Percentiles rank a stretch among this genome's conserved stretches.
Evolutionary conservation across 2,888 invertebrate species (phyloP).

Genomic region (Trissolcus brochymenae): DNA sequence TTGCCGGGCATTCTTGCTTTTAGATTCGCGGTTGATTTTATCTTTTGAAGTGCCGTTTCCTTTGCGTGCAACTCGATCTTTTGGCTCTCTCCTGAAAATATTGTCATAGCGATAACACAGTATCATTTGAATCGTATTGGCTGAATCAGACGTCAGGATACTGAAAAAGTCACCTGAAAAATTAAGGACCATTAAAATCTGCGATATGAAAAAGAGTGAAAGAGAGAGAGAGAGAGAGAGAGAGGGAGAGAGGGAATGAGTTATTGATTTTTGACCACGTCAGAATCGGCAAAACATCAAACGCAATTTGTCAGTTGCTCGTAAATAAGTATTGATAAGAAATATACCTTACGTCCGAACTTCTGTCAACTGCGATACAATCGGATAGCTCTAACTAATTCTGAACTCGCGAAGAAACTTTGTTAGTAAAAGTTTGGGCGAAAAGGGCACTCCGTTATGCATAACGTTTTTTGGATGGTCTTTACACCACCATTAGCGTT

Average conservation of each 20-base stretch:
- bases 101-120: slow-evolving; percentile 23
- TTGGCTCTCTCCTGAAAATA: slow-evolving; percentile 23
- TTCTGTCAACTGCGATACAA: slow-evolving; percentile 40
- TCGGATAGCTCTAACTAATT: slow-evolving; percentile 42
- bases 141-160: no score
- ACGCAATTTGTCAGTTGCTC: slow-evolving; percentile 18
- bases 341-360: slow-evolving; percentile 29
- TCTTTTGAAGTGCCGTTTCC: slow-evolving; percentile 51
- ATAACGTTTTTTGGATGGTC: slow-evolving; percentile 59
- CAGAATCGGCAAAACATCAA: slow-evolving; percentile 1
- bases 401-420: slow-evolving; percentile 47
- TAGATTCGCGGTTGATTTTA: slow-evolving; percentile 51
- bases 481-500: slow-evolving; percentile 61
- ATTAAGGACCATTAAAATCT: not conserved
- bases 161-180: no score
- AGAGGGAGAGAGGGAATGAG: not conserved
- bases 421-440: slow-evolving; percentile 43
- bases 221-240: no score
- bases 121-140: slow-evolving; percentile 12
- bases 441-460: slow-evolving; percentile 50
- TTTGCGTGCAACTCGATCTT: slow-evolving; percentile 30
- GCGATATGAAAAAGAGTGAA: no score
- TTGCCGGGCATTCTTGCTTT: slow-evolving; percentile 65
- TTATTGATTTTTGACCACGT: not conserved
- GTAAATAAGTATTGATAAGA: slow-evolving; percentile 41